Evolutionary conservation across 2,797 vertebrate genomes (phyloP).

Genomic region (Periophthalmus magnuspinnatus): DNA sequence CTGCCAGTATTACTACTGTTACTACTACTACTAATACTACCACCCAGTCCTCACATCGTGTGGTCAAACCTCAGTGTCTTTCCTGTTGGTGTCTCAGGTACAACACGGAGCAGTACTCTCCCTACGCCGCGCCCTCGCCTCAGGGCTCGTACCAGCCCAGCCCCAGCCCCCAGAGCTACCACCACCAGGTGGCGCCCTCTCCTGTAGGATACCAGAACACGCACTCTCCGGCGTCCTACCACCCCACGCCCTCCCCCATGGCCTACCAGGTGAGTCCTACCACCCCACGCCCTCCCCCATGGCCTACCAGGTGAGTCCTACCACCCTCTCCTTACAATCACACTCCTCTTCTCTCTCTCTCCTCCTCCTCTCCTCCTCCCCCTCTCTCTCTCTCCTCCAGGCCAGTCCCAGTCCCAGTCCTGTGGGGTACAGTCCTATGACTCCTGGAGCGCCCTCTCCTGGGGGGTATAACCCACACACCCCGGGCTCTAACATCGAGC

Average conservation of each 20-base stretch:
- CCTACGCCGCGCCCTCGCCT: slow-evolving; percentile 90
- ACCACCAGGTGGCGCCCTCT: slow-evolving; percentile 93
- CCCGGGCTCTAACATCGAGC: slow-evolving; percentile 92
- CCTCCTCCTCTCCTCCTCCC: too few relatives aligned
- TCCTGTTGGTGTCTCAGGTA: slow-evolving; percentile 77
- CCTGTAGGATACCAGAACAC: slow-evolving; percentile 94
- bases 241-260: slow-evolving; percentile 92
- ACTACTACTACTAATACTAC: background rate
- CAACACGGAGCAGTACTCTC: slow-evolving; percentile 95
- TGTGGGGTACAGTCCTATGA: slow-evolving; percentile 94
- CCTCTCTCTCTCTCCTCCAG: slow-evolving; percentile 53
- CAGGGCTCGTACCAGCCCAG: slow-evolving; percentile 96
- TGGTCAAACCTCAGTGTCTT: too few relatives aligned
- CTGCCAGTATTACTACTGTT: background rate
- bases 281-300: background rate
- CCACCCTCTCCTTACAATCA: background rate
- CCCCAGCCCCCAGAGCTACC: slow-evolving; percentile 93
- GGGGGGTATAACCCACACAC: slow-evolving; percentile 95
- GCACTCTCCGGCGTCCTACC: slow-evolving; percentile 93
- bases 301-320: background rate
- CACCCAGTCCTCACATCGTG: too few relatives aligned
- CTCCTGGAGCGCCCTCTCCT: slow-evolving; percentile 91
- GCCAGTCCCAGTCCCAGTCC: slow-evolving; percentile 94
- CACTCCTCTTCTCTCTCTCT: too few relatives aligned
- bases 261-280: slow-evolving; percentile 85